Base-by-base conservation (phyloP, 2,888 invertebrate species). In the Acleris laterana region DNA sequence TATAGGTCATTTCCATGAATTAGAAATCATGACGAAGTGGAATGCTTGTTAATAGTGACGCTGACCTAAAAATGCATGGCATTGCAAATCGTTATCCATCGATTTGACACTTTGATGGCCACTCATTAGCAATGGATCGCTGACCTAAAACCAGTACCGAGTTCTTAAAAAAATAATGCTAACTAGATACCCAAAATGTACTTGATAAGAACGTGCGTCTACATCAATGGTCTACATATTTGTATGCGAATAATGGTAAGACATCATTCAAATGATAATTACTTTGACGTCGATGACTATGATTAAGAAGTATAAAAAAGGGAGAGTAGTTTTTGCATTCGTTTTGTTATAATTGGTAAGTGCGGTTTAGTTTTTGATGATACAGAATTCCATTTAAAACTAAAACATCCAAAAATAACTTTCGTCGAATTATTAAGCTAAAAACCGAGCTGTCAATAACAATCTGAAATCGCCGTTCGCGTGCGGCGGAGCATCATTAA, bases 21-120 rank as follows among this genome's bases (percentile, higher is more conserved):
- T 81, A 81, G 77, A 81, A 82, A 81, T 80, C 75, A 78, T 78
- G 76, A 76, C 74, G 69, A 72, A 72, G 69, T 69, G 63, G 63
- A 68, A 66, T 68, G 67, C 46, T 63, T 62, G 61, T 58, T 72
- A 63, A 71, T 68, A 70, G 70, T 66, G 25, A 50, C 68, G 22
- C 58, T 61, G 63, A 71, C 71, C 69, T 70, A 63, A 63, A 68
- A 59, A 59, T 59, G 62, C 68, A 72, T 69, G 71, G 71, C 74
- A 72, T 71, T 69, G 51, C 56, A 52, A 66, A 66, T 62, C 57
- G 51, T 46, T 57, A 50, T 48, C 57, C 51, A 66, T 62, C 48
- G 66, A 52, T 62, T 66, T 62, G 66, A 57, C 51, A 61, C 38
- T 61, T 61, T 44, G 51, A 56, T 61, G 51, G 25, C 22, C 46